A percentile compares a stretch with the other conserved stretches of the same genome.
Conservation (phyloP, 2,797 vertebrate species). For the Netta rufina region DNA sequence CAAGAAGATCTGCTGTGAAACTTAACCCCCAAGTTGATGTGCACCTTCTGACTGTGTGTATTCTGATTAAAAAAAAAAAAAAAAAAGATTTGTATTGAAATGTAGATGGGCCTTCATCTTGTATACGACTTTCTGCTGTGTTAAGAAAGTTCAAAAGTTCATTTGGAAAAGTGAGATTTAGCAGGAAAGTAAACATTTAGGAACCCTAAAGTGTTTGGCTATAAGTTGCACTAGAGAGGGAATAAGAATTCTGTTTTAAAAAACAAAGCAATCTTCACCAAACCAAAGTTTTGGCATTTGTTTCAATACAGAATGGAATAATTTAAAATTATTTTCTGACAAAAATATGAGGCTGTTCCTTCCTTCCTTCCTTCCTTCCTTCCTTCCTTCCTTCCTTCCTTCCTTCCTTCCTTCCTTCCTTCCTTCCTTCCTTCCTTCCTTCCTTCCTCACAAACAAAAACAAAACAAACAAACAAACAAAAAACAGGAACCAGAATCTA, state of each 20-base stretch:
- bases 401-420: too few species aligned
- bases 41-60: background rate
- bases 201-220: background rate
- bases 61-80: background rate
- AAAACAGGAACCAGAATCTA: background rate
- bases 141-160: background rate
- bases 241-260: background rate
- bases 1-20: background rate
- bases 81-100: background rate
- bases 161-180: background rate
- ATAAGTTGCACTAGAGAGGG: background rate
- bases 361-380: too few species aligned
- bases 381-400: too few species aligned
- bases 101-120: background rate
- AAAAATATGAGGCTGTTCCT: background rate
- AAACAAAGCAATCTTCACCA: background rate
- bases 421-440: too few species aligned
- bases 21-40: fast-evolving
- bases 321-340: background rate
- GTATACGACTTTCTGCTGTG: fast-evolving
- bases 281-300: background rate
- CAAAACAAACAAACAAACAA: too few species aligned
- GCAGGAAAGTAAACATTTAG: background rate
- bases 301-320: background rate
- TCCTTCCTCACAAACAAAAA: too few species aligned